A percentile compares a stretch with the other conserved stretches of the same genome.
phyloP scores from a whole-genome alignment of 2,888 invertebrate species.

The Hemithea aestivaria region DNA sequence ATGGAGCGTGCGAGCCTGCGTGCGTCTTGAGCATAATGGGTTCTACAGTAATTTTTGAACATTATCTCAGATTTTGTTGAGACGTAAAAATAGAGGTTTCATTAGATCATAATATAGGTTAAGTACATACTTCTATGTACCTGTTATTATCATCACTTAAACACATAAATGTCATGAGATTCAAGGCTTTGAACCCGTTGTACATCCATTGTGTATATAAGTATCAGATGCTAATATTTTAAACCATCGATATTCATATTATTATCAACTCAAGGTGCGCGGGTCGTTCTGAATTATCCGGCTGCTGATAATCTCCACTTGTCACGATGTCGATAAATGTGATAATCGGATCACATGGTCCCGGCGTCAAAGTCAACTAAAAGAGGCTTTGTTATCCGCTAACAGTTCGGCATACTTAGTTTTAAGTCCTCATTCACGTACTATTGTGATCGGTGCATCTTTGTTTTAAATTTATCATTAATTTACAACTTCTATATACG shows the following conservation, averaged over 20 bases:
- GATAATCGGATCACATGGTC: slow-evolving; percentile 64
- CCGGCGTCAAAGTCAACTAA: slow-evolving; percentile 28
- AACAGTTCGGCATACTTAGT: slow-evolving; percentile 11
- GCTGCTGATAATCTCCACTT: slow-evolving; percentile 51
- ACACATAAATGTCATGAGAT: neutral
- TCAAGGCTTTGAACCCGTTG: too few species aligned
- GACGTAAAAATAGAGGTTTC: too few species aligned
- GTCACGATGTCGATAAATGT: slow-evolving; percentile 56
- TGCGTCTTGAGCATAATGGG: too few species aligned
- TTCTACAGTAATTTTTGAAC: too few species aligned
- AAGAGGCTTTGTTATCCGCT: slow-evolving; percentile 16
- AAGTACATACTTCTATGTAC: too few species aligned
- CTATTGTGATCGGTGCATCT: neutral
- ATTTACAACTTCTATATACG: slow-evolving; percentile 1
- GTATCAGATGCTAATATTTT: slow-evolving; percentile 7
- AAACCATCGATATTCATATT: slow-evolving; percentile 13
- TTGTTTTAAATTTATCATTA: slow-evolving; percentile 3
- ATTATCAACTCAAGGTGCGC: slow-evolving; percentile 34
- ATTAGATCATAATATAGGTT: too few species aligned
- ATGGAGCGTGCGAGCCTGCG: too few species aligned
- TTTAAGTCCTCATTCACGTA: slow-evolving; percentile 2
- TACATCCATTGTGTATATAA: too few species aligned
- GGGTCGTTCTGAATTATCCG: slow-evolving; percentile 29
- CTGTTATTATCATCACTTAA: too few species aligned
- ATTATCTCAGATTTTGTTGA: too few species aligned